Base-by-base conservation (phyloP, 2,797 vertebrate genomes). In the Melanotaenia pygmaea region DNA sequence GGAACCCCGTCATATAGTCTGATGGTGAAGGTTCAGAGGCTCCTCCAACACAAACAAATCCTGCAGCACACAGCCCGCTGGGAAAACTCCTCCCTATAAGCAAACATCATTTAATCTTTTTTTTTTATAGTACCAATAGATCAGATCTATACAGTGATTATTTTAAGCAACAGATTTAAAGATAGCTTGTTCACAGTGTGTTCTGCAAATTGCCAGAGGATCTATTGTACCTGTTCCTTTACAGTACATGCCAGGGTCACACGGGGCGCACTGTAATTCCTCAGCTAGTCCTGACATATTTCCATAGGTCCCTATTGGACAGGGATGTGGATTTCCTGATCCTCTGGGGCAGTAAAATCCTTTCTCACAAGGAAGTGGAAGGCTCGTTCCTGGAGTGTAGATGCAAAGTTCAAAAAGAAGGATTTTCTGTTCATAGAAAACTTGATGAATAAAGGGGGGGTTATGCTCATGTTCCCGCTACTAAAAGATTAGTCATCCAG, bases 231-330 rank as follows among this genome's bases (percentile, higher is more conserved):
- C 94, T 88, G 85, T 54, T 78, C 89, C 94, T 90, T 83, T 87
- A 80, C 95, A 96, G 84, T 90, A 94, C 87, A 90, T 90, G 61
- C 95, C 94, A 18, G 93, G 90, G 54, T 94, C 92, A 81, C 95
- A 96, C 0, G 24, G 64, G 51, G 77, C 85, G 86, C 95, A 96
- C 80, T 93, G 90, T 26, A 65, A 58, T 64, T 82, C 79, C 22
- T 91, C 86, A 51, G 56, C 69, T 53, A 94, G 84, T 61, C 93
- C 91, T 58, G 93, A 90, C 12, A 37, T 70, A 81, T 95, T 95
- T 71, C 93, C 93, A 66, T 94, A 96, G 7, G 84, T 93, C 34
- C 95, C 95, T 7, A 80, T 66, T 32, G 95, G 94, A 91, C 95
- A 96, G 6, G 93, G 91, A 12, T 60, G 81, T 43, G 81, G 92